phyloP scores from a whole-genome alignment of 2,113 vertebrate genomes.

The Datnioides undecimradiatus region DNA sequence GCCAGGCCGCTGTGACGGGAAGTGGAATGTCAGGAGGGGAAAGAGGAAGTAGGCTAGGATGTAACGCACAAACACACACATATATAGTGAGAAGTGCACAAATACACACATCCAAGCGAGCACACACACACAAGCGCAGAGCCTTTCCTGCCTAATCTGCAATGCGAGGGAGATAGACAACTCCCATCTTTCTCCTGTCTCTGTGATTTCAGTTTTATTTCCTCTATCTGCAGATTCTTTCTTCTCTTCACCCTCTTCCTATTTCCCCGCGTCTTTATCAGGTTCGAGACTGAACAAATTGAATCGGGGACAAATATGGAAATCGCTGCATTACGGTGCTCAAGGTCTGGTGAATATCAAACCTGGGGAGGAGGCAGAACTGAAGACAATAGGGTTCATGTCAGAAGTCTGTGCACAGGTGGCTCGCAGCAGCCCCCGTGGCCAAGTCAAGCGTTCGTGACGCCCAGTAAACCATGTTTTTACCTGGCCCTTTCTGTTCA shows the following conservation, averaged over 20 bases:
- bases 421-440: too few relatives aligned
- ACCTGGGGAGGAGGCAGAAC: neutral
- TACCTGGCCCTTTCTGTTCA: neutral
- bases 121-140: constrained; percentile 4
- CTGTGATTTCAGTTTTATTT: constrained; percentile 41
- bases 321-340: constrained; percentile 4
- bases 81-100: neutral
- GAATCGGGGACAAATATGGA: constrained; percentile 23
- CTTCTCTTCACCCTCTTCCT: constrained; percentile 16
- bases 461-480: neutral
- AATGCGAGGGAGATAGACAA: constrained; percentile 30
- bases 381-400: neutral
- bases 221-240: constrained; percentile 19
- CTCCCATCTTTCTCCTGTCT: constrained; percentile 42
- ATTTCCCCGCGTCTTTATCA: constrained; percentile 47
- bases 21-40: constrained; percentile 79
- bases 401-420: neutral
- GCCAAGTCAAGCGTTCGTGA: neutral
- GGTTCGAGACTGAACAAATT: constrained; percentile 21
- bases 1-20: constrained; percentile 81
- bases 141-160: constrained; percentile 42
- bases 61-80: constrained; percentile 51
- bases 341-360: constrained; percentile 21
- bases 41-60: constrained; percentile 77
- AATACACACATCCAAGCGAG: constrained; percentile 39